phyloP scores from a whole-genome alignment of 2,888 invertebrate genomes.

The Sturmia bella region DNA sequence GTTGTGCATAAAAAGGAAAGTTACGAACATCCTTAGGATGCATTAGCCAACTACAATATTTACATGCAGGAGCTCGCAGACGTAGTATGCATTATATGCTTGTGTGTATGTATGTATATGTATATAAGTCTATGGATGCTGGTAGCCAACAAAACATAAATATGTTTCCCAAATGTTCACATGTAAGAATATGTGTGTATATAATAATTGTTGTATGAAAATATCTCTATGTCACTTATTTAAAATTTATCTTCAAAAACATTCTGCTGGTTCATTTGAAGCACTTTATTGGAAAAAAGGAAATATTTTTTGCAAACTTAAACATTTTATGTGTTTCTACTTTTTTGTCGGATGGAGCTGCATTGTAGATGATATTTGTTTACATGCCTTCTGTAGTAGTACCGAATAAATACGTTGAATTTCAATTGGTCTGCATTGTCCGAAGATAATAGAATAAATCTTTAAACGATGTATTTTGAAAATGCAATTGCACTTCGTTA shows the following conservation, averaged over 20 bases:
- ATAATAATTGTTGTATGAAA: neutral
- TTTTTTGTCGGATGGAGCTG: neutral
- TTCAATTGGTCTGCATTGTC: slow-evolving; percentile 5
- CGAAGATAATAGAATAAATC: slow-evolving; percentile 50
- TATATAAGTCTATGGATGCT: neutral
- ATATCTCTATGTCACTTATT: slow-evolving; percentile 29
- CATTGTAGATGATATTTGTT: slow-evolving; percentile 9
- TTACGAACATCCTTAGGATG: too few relatives aligned
- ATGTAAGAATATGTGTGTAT: too few relatives aligned
- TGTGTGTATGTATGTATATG: too few relatives aligned
- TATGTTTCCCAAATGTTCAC: neutral
- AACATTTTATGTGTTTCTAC: slow-evolving; percentile 9
- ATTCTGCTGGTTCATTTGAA: slow-evolving; percentile 34
- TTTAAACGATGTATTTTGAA: slow-evolving; percentile 26
- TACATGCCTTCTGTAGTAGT: neutral
- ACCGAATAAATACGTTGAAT: slow-evolving; percentile 2
- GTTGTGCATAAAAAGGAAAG: too few relatives aligned
- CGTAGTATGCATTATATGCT: too few relatives aligned
- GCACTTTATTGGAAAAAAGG: slow-evolving; percentile 26
- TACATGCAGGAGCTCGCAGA: too few relatives aligned
- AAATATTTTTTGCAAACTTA: slow-evolving; percentile 4
- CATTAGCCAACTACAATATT: too few relatives aligned
- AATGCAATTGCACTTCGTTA: slow-evolving; percentile 16
- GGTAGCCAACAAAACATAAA: neutral
- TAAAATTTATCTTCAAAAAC: slow-evolving; percentile 28